phyloP scores from a whole-genome alignment of 2,888 invertebrate genomes.

The Malthinus flaveolus region DNA sequence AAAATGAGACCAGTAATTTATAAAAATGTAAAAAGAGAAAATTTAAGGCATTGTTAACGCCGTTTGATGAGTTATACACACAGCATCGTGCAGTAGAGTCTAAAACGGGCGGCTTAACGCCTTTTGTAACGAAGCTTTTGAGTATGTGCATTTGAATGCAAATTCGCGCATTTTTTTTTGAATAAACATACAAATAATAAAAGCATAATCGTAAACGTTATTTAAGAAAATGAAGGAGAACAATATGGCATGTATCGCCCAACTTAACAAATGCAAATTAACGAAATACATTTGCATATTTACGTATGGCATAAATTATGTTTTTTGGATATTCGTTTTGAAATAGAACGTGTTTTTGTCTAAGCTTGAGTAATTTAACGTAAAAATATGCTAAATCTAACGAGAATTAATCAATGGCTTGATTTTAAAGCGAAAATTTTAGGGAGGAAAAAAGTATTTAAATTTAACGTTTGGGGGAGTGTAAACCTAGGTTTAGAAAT shows the following conservation, averaged over 20 bases:
- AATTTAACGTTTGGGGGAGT: too few species aligned
- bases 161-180: constrained; percentile 20
- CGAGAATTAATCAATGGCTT: not conserved
- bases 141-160: constrained; percentile 29
- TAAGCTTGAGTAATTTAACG: too few species aligned
- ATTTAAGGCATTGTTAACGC: constrained; percentile 1
- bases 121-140: not conserved
- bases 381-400: not conserved
- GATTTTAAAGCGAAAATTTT: constrained; percentile 2
- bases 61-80: not conserved
- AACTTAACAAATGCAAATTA: too few species aligned
- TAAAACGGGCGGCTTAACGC: not conserved
- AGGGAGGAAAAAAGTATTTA: not conserved
- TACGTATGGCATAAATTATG: too few species aligned
- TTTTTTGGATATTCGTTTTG: too few species aligned
- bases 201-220: too few species aligned
- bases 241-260: too few species aligned
- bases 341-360: too few species aligned
- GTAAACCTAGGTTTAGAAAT: not conserved
- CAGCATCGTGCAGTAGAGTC: not conserved
- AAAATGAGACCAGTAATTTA: not conserved
- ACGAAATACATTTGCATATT: too few species aligned
- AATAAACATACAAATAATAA: not conserved
- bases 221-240: too few species aligned
- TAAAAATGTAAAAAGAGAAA: not conserved